Evolutionary conservation across 2,113 vertebrate species (phyloP).

Genomic region (Numenius arquata): DNA sequence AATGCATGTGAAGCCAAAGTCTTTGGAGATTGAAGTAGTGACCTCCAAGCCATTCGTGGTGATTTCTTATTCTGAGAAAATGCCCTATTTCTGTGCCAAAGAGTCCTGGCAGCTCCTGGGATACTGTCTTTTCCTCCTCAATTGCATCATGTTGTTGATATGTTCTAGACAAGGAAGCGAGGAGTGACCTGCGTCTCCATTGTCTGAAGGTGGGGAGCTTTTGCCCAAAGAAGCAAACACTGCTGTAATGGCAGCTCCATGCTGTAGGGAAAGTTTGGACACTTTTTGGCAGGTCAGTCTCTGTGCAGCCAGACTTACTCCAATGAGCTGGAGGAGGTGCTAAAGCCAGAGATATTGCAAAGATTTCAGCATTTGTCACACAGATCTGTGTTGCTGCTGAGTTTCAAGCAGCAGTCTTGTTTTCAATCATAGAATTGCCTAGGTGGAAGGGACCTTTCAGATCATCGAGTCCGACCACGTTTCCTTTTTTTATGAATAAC

Average conservation of each 20-base stretch:
- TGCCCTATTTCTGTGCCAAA: neutral
- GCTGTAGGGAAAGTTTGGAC: neutral
- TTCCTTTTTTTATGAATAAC: neutral
- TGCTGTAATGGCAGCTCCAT: fast-evolving
- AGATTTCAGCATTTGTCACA: neutral
- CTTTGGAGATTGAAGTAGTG: neutral
- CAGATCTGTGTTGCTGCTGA: neutral
- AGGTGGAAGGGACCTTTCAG: too few relatives aligned
- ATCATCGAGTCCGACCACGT: too few relatives aligned
- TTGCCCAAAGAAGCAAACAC: fast-evolving
- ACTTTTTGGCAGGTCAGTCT: neutral
- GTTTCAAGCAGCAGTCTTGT: neutral
- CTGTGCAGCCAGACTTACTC: neutral
- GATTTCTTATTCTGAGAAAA: neutral
- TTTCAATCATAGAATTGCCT: too few relatives aligned
- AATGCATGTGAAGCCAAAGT: neutral
- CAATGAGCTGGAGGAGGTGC: neutral
- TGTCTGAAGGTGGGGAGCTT: neutral
- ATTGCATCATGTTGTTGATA: neutral
- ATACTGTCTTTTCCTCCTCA: neutral
- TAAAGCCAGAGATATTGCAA: neutral
- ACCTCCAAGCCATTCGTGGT: fast-evolving
- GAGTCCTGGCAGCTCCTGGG: neutral
- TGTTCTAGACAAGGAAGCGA: neutral
- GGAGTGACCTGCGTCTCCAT: neutral